These are phyloP conservation scores for Mayetiola destructor DNA, from an alignment of 2,888 invertebrate species.

Conservation along the genomic window DNA sequence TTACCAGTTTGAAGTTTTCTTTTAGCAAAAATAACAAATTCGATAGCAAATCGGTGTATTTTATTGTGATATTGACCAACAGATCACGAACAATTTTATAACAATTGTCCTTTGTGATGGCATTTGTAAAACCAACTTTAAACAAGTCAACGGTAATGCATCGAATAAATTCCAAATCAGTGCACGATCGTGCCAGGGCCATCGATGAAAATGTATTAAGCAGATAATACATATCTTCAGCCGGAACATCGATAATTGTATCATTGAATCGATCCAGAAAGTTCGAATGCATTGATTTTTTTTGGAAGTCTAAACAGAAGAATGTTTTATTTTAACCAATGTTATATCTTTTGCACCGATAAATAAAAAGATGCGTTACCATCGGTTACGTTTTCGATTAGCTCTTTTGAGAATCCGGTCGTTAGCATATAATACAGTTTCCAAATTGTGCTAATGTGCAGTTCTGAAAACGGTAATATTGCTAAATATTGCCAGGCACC, in stretches of 20 bases:
- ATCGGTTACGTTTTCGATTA: constrained; percentile 16
- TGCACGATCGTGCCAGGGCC: constrained; percentile 47
- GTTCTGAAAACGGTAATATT: constrained; percentile 50
- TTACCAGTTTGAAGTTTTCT: constrained; percentile 41
- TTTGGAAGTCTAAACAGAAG: constrained; percentile 34
- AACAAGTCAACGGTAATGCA: constrained; percentile 53
- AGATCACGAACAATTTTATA: constrained; percentile 60
- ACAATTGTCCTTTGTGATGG: constrained; percentile 52
- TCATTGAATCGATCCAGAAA: constrained; percentile 46
- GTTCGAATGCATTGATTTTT: constrained; percentile 35
- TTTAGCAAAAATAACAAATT: constrained; percentile 45
- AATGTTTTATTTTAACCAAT: too few relatives aligned
- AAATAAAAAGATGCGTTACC: constrained; percentile 17
- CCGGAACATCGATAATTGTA: constrained; percentile 45
- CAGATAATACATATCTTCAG: constrained; percentile 62
- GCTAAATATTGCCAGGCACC: constrained; percentile 74
- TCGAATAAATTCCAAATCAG: constrained; percentile 50
- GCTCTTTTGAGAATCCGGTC: constrained; percentile 37
- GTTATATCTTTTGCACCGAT: too few relatives aligned
- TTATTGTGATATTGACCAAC: constrained; percentile 50
- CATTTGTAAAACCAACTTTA: constrained; percentile 57
- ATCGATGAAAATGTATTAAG: constrained; percentile 67
- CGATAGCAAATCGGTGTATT: constrained; percentile 54
- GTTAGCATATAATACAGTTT: constrained; percentile 49
- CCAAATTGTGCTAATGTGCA: constrained; percentile 47